These are phyloP conservation scores for Panopea generosa DNA, from an alignment of 2,888 invertebrate species.

Conservation along the genomic window DNA sequence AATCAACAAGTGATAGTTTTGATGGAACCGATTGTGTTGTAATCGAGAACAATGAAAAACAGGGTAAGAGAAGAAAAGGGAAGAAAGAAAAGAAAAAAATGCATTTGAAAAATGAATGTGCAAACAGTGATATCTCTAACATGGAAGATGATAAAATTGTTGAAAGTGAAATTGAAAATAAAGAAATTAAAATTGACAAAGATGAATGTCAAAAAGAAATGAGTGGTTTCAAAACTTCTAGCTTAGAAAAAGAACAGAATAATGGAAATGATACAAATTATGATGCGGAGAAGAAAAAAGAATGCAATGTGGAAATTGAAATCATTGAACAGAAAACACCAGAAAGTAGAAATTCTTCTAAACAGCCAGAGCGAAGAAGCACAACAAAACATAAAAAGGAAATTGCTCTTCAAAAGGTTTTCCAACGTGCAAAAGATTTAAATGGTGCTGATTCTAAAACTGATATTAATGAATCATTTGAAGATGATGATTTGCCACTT, in stretches of 20 bases:
- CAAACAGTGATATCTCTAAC: neutral
- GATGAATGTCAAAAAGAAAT: neutral
- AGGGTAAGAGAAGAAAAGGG: neutral
- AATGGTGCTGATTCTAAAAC: conserved; percentile 30
- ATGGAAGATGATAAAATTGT: conserved; percentile 2
- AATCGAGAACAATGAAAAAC: neutral
- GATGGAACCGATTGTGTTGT: too few species aligned
- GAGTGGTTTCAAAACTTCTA: neutral
- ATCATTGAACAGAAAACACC: conserved; percentile 67
- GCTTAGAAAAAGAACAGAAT: neutral
- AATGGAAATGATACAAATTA: neutral
- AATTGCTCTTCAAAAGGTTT: conserved; percentile 64
- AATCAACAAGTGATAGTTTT: neutral
- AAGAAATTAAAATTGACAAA: neutral
- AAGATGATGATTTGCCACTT: conserved; percentile 36
- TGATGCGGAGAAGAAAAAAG: neutral
- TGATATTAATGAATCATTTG: too few species aligned
- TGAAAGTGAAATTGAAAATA: neutral
- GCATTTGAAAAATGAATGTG: neutral
- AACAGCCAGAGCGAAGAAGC: conserved; percentile 64
- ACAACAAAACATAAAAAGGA: conserved; percentile 75
- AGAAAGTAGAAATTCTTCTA: conserved; percentile 52
- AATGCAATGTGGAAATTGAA: neutral
- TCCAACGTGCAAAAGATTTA: conserved; percentile 32
- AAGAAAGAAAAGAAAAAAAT: neutral